A percentile compares a stretch with the other conserved stretches of the same genome.
These are phyloP conservation scores for Heteractis magnifica DNA, from an alignment of 92 coral and sea anemone species.

Conservation along the genomic window DNA sequence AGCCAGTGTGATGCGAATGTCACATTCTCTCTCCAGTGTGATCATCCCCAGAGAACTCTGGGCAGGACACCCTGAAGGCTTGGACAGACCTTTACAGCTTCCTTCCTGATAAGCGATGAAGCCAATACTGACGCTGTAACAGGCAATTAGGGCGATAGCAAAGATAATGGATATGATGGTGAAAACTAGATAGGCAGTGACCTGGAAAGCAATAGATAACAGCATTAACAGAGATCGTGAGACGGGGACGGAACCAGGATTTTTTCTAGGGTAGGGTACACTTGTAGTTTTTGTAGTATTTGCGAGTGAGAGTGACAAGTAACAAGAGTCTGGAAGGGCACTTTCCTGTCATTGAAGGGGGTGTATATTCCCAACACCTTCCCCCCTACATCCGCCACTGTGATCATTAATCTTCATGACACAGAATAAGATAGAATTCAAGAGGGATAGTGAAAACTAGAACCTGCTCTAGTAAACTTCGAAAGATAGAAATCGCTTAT, in stretches of 20 bases:
- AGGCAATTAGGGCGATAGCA: constrained; percentile 10
- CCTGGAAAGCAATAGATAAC: constrained; percentile 2
- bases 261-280: too few relatives aligned
- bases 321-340: too few relatives aligned
- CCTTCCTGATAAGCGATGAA: background rate
- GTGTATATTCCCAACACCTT: too few relatives aligned
- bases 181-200: constrained; percentile 5
- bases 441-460: too few relatives aligned
- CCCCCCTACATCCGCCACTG: too few relatives aligned
- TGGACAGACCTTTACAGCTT: background rate
- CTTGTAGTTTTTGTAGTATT: too few relatives aligned
- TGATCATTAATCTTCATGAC: too few relatives aligned
- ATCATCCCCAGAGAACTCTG: constrained; percentile 4
- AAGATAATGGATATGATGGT: constrained; percentile 12
- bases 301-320: too few relatives aligned
- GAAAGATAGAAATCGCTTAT: too few relatives aligned
- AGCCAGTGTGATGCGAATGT: constrained; percentile 8
- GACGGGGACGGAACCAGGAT: background rate
- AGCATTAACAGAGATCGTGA: background rate
- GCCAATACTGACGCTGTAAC: constrained; percentile 30
- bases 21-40: background rate
- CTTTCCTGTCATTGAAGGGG: too few relatives aligned
- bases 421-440: too few relatives aligned
- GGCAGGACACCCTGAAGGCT: background rate
- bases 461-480: too few relatives aligned